phyloP scores from a whole-genome alignment of 2,888 invertebrate species.

The Amiota minor region DNA sequence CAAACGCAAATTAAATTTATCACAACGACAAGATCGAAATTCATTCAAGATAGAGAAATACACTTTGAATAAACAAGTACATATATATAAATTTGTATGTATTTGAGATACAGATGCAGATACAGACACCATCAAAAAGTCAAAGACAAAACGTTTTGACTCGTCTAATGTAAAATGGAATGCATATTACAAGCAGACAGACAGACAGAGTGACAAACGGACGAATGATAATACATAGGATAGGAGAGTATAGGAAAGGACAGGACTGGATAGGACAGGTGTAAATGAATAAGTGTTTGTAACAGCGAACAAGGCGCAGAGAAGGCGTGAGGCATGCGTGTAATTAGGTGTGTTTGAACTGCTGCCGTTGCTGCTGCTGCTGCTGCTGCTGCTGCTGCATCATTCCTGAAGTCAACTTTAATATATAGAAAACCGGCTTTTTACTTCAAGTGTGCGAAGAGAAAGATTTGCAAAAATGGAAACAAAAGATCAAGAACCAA shows the following conservation, averaged over 20 bases:
- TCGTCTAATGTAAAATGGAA: background rate
- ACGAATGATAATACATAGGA: too few relatives aligned
- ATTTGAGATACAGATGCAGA: background rate
- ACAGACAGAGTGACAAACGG: too few relatives aligned
- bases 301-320: background rate
- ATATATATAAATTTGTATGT: too few relatives aligned
- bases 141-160: constrained; percentile 25
- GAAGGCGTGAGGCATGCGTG: background rate
- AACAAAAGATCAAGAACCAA: constrained; percentile 23
- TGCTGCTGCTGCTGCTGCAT: background rate
- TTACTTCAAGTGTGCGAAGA: background rate
- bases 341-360: constrained; percentile 11
- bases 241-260: too few relatives aligned
- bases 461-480: constrained; percentile 6
- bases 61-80: background rate
- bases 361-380: background rate
- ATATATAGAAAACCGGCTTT: constrained; percentile 18
- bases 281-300: constrained; percentile 23
- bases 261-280: constrained; percentile 8
- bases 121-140: background rate
- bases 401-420: background rate
- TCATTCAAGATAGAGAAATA: constrained; percentile 1
- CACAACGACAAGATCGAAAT: constrained; percentile 48
- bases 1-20: constrained; percentile 56
- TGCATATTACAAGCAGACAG: too few relatives aligned